phyloP scores from a whole-genome alignment of 2,797 vertebrate genomes.

The Acropternis orthonyx region DNA sequence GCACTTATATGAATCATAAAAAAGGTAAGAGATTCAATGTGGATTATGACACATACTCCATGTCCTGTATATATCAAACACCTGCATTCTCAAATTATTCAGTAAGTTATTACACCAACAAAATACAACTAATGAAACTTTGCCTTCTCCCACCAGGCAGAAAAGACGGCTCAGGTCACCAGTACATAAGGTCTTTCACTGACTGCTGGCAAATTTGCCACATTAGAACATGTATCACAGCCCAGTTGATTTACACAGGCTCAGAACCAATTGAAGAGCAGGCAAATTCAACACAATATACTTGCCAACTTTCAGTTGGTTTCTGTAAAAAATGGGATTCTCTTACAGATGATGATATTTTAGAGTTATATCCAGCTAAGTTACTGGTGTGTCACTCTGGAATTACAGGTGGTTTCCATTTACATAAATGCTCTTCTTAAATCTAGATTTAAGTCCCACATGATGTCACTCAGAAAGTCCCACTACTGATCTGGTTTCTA shows the following conservation, averaged over 20 bases:
- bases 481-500: background rate
- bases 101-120: background rate
- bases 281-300: background rate
- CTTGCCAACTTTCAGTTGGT: background rate
- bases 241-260: background rate
- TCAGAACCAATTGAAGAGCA: background rate
- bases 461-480: background rate
- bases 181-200: background rate
- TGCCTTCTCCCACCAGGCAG: background rate
- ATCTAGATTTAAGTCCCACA: background rate
- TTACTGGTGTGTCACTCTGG: background rate
- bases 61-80: background rate
- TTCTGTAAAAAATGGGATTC: background rate
- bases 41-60: background rate
- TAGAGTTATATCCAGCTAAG: background rate
- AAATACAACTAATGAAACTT: background rate
- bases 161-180: background rate
- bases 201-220: background rate
- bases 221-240: background rate
- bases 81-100: background rate
- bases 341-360: background rate
- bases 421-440: background rate
- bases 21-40: background rate
- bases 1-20: background rate
- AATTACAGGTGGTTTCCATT: background rate